Evolutionary conservation across 2,113 vertebrate species (phyloP).

Genomic region (Epinephelus cyanopodus): DNA sequence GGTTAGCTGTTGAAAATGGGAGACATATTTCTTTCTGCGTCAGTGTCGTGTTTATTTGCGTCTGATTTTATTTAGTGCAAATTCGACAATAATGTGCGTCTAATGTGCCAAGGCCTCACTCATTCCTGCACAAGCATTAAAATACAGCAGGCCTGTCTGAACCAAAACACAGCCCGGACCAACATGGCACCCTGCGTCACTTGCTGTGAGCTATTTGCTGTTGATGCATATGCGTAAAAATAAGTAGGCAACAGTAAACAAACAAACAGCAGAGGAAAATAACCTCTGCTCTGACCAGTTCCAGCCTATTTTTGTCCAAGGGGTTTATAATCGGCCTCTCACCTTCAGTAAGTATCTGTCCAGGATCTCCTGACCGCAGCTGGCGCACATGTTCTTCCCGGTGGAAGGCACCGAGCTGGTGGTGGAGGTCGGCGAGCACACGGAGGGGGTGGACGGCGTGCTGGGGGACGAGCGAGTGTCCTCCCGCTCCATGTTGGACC

Average conservation of each 20-base stretch:
- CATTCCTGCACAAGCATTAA: constrained; percentile 19
- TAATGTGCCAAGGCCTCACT: constrained; percentile 1
- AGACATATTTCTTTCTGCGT: background rate
- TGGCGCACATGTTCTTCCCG: constrained; percentile 96
- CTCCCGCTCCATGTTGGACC: constrained; percentile 93
- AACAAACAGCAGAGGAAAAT: constrained; percentile 1
- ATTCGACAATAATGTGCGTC: background rate
- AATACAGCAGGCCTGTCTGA: constrained; percentile 16
- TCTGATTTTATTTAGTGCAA: background rate
- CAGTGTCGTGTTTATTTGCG: background rate
- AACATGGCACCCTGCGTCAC: constrained; percentile 21
- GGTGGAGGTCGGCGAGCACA: constrained; percentile 93
- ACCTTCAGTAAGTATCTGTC: constrained; percentile 98
- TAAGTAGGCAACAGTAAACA: constrained; percentile 1
- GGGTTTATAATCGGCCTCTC: background rate
- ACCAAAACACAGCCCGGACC: constrained; percentile 18
- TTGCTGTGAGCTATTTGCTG: background rate
- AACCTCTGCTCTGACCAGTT: background rate
- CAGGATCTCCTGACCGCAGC: constrained; percentile 96
- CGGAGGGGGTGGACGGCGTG: constrained; percentile 94
- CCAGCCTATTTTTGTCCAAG: background rate
- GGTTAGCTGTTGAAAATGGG: no score
- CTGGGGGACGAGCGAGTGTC: constrained; percentile 93
- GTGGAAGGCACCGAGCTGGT: constrained; percentile 90
- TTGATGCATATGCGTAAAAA: background rate